phyloP scores from a whole-genome alignment of 2,888 invertebrate species.

The Chrysomela aeneicollis region DNA sequence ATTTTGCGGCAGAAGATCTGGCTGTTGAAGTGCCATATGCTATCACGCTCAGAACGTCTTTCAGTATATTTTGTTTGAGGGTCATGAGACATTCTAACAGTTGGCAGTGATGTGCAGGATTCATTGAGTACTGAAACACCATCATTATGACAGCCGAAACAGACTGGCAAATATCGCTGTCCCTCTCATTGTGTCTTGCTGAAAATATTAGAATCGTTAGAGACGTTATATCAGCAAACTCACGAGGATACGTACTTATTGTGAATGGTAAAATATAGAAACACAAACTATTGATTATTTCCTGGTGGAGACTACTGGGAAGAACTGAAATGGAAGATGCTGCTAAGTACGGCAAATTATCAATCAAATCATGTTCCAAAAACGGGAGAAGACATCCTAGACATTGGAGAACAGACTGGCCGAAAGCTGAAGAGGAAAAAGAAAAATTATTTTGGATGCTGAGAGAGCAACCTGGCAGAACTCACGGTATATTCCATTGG shows the following conservation, averaged over 20 bases:
- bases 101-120: conserved; percentile 96
- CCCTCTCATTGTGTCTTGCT: conserved; percentile 69
- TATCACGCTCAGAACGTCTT: conserved; percentile 93
- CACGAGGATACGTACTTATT: conserved; percentile 73
- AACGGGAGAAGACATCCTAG: conserved; percentile 95
- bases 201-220: conserved; percentile 30
- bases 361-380: conserved; percentile 94
- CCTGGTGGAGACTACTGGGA: conserved; percentile 89
- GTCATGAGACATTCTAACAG: conserved; percentile 96
- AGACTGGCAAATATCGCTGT: conserved; percentile 82
- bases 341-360: conserved; percentile 92
- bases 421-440: conserved; percentile 75
- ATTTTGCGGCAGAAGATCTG: conserved; percentile 93
- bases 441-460: conserved; percentile 7
- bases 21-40: conserved; percentile 96
- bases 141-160: conserved; percentile 96
- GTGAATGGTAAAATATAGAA: conserved; percentile 97
- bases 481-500: conserved; percentile 84
- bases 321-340: conserved; percentile 94
- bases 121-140: conserved; percentile 95
- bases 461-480: not conserved
- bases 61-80: conserved; percentile 87
- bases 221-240: too few relatives aligned
- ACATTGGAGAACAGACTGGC: conserved; percentile 92
- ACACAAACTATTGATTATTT: conserved; percentile 92